These are phyloP conservation scores for Clusia tigrina DNA, from an alignment of 2,888 invertebrate genomes.

Conservation along the genomic window DNA sequence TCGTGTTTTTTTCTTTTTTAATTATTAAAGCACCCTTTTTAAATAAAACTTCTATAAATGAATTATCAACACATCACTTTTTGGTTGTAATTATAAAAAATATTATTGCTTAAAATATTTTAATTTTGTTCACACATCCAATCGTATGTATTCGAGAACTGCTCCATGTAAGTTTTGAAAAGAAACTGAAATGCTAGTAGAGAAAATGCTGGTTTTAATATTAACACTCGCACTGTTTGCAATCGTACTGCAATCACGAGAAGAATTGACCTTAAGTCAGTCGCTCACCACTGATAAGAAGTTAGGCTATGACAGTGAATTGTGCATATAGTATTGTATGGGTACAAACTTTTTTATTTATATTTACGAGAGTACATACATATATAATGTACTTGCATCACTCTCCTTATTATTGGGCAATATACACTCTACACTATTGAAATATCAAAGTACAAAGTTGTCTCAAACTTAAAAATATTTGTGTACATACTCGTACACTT, in stretches of 20 bases:
- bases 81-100: no score
- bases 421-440: slow-evolving; percentile 7
- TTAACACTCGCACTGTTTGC: no score
- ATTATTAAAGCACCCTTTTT: no score
- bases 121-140: slow-evolving; percentile 21
- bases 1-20: slow-evolving; percentile 11
- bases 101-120: slow-evolving; percentile 8
- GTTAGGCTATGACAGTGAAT: slow-evolving; percentile 22
- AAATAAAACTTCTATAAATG: no score
- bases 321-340: background rate
- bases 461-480: background rate
- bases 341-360: no score
- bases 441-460: slow-evolving; percentile 17
- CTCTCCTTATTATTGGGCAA: no score
- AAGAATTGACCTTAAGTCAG: slow-evolving; percentile 41
- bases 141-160: slow-evolving; percentile 26
- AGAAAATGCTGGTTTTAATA: slow-evolving; percentile 10
- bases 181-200: background rate
- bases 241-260: slow-evolving; percentile 33
- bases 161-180: background rate
- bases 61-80: no score
- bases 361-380: no score
- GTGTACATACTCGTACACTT: no score
- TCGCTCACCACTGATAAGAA: slow-evolving; percentile 36
- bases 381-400: no score